Conservation (phyloP, 92 coral and sea anemone genomes). For the Galaxea fascicularis region DNA sequence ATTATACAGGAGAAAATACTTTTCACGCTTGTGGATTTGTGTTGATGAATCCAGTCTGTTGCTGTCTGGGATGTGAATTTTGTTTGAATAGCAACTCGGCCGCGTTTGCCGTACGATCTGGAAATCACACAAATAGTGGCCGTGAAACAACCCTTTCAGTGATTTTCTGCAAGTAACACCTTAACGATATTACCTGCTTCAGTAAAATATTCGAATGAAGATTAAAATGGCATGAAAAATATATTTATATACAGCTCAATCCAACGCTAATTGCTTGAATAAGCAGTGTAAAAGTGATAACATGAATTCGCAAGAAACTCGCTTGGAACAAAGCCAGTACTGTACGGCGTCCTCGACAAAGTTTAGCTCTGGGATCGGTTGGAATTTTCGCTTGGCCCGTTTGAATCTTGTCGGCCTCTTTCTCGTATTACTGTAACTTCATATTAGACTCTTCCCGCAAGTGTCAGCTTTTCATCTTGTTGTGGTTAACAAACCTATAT, state of each 20-base stretch:
- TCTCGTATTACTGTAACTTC: not conserved
- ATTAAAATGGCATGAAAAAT: slow-evolving; percentile 13
- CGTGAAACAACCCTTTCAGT: not conserved
- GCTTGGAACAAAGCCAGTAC: not conserved
- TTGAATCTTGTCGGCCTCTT: not conserved
- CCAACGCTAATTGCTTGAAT: slow-evolving; percentile 17
- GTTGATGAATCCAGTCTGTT: slow-evolving; percentile 1
- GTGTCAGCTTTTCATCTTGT: not conserved
- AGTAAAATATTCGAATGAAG: not conserved
- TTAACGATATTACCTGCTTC: not conserved
- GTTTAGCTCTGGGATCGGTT: not conserved
- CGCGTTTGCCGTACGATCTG: not conserved
- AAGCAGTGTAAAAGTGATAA: not conserved
- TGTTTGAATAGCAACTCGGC: not conserved
- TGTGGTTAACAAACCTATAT: not conserved
- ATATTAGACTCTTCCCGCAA: not conserved
- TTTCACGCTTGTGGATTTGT: not conserved
- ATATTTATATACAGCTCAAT: not conserved
- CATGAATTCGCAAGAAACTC: not conserved
- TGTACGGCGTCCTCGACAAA: not conserved
- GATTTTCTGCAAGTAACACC: not conserved
- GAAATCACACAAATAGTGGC: slow-evolving; percentile 6
- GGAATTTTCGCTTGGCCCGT: not conserved
- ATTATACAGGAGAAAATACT: not conserved
- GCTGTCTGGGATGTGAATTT: slow-evolving; percentile 10